A percentile compares a stretch with the other conserved stretches of the same genome.
Evolutionary conservation across 2,113 vertebrate species (phyloP).

Genomic region (Australoheros scitulus): DNA sequence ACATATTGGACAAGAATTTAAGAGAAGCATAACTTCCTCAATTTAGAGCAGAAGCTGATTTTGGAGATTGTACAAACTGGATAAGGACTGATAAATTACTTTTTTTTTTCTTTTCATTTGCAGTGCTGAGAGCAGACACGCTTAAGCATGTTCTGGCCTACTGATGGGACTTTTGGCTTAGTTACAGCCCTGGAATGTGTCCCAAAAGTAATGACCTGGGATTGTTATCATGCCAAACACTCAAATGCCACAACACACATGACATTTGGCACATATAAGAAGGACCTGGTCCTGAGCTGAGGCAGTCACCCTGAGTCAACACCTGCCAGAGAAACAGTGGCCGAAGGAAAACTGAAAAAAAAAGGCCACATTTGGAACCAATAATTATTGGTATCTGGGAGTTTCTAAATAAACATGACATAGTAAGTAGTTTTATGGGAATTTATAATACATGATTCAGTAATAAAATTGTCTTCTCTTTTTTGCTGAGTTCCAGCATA

Average conservation of each 20-base stretch:
- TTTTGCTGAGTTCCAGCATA: not conserved
- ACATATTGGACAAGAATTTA: not conserved
- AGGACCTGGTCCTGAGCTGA: not conserved
- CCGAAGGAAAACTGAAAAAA: not conserved
- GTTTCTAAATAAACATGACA: not conserved
- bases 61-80: not conserved
- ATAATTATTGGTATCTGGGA: not conserved
- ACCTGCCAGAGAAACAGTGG: not conserved
- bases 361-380: not conserved
- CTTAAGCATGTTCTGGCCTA: not conserved
- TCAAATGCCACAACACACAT: not conserved
- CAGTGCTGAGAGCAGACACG: not conserved
- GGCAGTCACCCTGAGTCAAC: not conserved
- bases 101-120: not conserved
- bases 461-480: not conserved
- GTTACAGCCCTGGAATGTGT: not conserved
- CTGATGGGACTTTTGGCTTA: slow-evolving; percentile 6
- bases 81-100: not conserved
- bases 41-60: not conserved
- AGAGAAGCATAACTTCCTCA: slow-evolving; percentile 1
- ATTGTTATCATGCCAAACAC: not conserved
- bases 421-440: no score
- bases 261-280: not conserved
- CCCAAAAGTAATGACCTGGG: not conserved
- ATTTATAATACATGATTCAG: no score